A percentile compares a stretch with the other conserved stretches of the same genome.
Conservation (phyloP, 1,140 invertebrate genomes). For the Arctopsyche grandis region DNA sequence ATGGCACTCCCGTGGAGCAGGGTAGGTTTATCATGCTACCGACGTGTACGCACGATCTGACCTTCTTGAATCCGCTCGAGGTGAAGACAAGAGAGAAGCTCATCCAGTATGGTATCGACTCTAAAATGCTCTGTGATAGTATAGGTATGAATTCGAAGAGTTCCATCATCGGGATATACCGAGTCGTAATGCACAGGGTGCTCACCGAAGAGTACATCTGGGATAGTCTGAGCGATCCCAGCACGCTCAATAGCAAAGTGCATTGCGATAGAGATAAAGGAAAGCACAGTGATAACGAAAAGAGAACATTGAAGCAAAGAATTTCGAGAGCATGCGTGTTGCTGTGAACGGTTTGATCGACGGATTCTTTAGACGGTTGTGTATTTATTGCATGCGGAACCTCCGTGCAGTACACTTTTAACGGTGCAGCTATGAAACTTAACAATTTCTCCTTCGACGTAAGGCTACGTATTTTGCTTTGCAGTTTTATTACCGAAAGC, state of each 20-base stretch:
- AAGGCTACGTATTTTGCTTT: too few species aligned
- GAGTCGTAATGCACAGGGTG: conserved; percentile 63
- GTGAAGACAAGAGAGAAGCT: conserved; percentile 61
- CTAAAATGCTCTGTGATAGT: conserved; percentile 60
- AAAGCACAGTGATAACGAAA: conserved; percentile 42
- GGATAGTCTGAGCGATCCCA: conserved; percentile 53
- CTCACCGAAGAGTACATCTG: conserved; percentile 54
- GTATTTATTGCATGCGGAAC: too few species aligned
- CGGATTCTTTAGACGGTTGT: too few species aligned
- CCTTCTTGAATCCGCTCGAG: conserved; percentile 59
- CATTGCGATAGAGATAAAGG: conserved; percentile 20
- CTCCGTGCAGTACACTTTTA: too few species aligned
- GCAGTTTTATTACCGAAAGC: too few species aligned
- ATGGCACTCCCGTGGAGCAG: conserved; percentile 58
- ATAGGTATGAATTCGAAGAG: conserved; percentile 61
- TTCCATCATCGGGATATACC: conserved; percentile 63
- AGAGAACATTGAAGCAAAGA: conserved; percentile 50
- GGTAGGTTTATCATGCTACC: conserved; percentile 63
- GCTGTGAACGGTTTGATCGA: conserved; percentile 31
- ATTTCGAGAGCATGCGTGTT: conserved; percentile 52
- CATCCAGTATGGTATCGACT: conserved; percentile 59
- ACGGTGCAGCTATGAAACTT: too few species aligned
- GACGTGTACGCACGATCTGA: conserved; percentile 60
- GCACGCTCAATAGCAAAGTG: conserved; percentile 44
- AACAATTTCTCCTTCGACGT: too few species aligned